Percentiles rank a stretch among this genome's conserved stretches.
phyloP scores from a whole-genome alignment of 2,113 vertebrate species.

The Hypocryptadius cinnamomeus region DNA sequence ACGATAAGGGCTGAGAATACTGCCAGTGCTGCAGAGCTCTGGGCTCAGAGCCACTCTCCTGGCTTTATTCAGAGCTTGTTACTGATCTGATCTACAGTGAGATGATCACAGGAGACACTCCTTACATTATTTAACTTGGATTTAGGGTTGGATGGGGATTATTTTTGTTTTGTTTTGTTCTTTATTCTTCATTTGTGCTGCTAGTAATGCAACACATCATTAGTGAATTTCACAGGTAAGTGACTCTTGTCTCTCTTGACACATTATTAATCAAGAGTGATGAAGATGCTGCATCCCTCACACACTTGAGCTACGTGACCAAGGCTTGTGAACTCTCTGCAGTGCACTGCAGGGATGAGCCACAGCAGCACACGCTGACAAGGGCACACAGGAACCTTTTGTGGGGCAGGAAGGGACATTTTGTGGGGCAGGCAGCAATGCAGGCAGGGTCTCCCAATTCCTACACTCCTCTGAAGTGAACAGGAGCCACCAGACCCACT shows the following conservation, averaged over 20 bases:
- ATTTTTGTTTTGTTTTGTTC: neutral
- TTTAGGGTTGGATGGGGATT: neutral
- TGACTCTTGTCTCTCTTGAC: neutral
- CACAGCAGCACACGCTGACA: rapidly evolving
- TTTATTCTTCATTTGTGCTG: neutral
- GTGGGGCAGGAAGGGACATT: neutral
- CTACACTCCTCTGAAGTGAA: neutral
- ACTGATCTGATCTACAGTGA: neutral
- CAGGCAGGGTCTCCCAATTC: neutral
- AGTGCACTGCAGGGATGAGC: neutral
- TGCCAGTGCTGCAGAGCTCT: neutral
- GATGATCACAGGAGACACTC: slow-evolving; percentile 12
- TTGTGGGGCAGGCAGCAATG: neutral
- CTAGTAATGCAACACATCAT: neutral
- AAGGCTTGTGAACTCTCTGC: neutral
- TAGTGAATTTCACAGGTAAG: neutral
- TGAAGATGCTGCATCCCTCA: neutral
- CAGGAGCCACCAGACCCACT: neutral
- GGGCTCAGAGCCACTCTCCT: slow-evolving; percentile 36
- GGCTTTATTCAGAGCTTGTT: neutral
- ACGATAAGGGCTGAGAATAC: neutral
- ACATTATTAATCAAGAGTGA: neutral
- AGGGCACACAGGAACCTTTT: neutral
- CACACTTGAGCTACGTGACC: neutral
- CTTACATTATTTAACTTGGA: slow-evolving; percentile 23